A percentile compares a stretch with the other conserved stretches of the same genome.
Conservation (phyloP, 2,888 invertebrate genomes). For the Pecten maximus region DNA sequence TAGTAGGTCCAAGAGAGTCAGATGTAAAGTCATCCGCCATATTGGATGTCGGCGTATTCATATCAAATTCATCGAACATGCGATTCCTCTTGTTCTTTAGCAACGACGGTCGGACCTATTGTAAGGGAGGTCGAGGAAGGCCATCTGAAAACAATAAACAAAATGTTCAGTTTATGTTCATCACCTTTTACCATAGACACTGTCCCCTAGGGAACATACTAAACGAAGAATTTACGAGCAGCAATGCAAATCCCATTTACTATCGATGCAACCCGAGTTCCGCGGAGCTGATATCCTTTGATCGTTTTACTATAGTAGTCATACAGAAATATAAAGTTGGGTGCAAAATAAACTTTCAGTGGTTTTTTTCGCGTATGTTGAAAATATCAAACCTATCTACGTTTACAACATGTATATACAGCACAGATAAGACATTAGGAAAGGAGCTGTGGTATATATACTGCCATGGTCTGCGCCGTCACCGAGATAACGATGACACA, state of each 20-base stretch:
- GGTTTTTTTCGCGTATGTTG: not conserved
- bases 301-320: not conserved
- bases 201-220: not conserved
- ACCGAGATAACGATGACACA: conserved; percentile 14
- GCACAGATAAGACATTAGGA: not conserved
- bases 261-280: not conserved
- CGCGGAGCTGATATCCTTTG: not conserved
- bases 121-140: not conserved
- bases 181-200: not conserved
- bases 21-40: not conserved
- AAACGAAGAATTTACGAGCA: not conserved
- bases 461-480: not conserved
- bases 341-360: not conserved
- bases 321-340: not conserved
- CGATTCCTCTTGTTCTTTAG: not conserved
- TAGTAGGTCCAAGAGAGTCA: not conserved
- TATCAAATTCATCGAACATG: not conserved
- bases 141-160: conserved; percentile 17
- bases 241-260: not conserved
- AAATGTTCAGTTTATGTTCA: not conserved
- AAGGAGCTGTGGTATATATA: not conserved
- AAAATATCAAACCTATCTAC: not conserved
- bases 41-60: not conserved
- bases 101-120: not conserved
- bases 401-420: not conserved